Conservation (phyloP, 2,888 invertebrate genomes). For the Andrena praecox region DNA sequence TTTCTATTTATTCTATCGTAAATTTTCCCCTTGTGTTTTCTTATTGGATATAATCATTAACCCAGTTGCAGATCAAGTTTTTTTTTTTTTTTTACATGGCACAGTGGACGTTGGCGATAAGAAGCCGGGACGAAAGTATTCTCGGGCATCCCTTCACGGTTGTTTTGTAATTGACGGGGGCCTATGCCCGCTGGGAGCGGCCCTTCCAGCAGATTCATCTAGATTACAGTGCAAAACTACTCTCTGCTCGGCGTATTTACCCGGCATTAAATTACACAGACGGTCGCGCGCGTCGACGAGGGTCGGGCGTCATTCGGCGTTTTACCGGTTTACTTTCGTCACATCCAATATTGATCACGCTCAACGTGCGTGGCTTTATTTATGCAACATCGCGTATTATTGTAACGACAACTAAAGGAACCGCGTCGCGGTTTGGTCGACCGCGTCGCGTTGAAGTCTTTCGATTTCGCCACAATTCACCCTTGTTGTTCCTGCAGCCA, state of each 20-base stretch:
- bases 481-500: conserved; percentile 8
- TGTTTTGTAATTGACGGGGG: conserved; percentile 64
- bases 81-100: conserved; percentile 20
- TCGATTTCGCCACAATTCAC: conserved; percentile 16
- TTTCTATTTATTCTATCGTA: too few species aligned
- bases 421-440: conserved; percentile 54
- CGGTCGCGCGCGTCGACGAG: conserved; percentile 75
- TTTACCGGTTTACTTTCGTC: conserved; percentile 81
- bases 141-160: conserved; percentile 51
- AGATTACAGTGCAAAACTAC: conserved; percentile 78
- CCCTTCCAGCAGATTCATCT: conserved; percentile 79
- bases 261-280: conserved; percentile 83
- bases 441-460: conserved; percentile 34
- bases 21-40: too few species aligned
- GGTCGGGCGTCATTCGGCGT: conserved; percentile 73
- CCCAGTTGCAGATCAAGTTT: too few species aligned
- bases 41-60: too few species aligned
- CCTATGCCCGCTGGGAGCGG: conserved; percentile 67
- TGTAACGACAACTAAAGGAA: conserved; percentile 68
- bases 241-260: conserved; percentile 79
- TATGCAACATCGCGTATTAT: conserved; percentile 76
- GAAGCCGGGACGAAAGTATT: conserved; percentile 31
- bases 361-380: conserved; percentile 76
- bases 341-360: conserved; percentile 82
- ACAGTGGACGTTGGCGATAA: conserved; percentile 6